phyloP scores from a whole-genome alignment of 2,113 vertebrate species.

The Psilopsiagon aurifrons region DNA sequence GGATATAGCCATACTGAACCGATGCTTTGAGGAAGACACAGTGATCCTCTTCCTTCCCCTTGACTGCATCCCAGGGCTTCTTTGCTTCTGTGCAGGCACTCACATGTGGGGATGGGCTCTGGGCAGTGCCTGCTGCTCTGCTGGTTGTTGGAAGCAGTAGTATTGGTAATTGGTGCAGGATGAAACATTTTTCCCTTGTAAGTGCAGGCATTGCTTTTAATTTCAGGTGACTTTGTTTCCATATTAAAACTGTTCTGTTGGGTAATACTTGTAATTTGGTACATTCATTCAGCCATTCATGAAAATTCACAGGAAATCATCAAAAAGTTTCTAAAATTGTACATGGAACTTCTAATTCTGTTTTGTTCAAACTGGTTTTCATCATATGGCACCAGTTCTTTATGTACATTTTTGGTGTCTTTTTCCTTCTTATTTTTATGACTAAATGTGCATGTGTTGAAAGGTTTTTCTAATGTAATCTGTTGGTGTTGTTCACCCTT shows the following conservation, averaged over 20 bases:
- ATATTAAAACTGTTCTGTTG: not conserved
- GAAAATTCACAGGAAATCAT: not conserved
- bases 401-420: not conserved
- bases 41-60: too few relatives aligned
- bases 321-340: not conserved
- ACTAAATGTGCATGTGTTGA: not conserved
- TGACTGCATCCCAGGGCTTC: not conserved
- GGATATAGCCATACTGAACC: too few relatives aligned
- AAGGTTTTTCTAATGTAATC: not conserved
- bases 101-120: fast-evolving
- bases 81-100: not conserved
- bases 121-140: not conserved
- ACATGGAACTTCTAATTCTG: not conserved
- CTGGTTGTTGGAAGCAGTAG: not conserved
- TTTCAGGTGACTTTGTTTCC: not conserved
- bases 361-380: not conserved
- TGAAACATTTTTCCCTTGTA: not conserved
- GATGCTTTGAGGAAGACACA: not conserved
- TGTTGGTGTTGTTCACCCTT: not conserved
- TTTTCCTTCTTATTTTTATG: not conserved
- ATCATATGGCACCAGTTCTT: not conserved
- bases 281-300: not conserved
- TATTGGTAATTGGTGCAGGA: not conserved
- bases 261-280: not conserved
- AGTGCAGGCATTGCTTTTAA: not conserved